Conservation (phyloP, 2,888 invertebrate genomes). For the Nezara viridula region DNA sequence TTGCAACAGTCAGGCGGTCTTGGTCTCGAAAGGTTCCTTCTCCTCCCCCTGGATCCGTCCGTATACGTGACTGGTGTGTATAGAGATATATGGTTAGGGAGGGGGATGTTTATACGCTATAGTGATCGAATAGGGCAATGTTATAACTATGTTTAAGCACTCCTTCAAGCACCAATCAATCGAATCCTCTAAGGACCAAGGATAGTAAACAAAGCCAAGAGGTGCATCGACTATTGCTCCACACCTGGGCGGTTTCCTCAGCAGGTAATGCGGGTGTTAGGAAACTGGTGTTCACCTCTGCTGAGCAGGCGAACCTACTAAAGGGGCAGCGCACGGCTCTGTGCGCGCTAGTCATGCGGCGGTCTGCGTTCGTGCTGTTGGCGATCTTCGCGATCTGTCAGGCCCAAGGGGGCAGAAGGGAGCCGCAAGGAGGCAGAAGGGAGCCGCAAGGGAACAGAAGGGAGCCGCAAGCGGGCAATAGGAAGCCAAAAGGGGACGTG, state of each 20-base stretch:
- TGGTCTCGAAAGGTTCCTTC: too few species aligned
- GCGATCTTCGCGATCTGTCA: background rate
- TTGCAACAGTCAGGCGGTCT: too few species aligned
- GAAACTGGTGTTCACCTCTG: background rate
- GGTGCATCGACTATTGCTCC: conserved; percentile 6
- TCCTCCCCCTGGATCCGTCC: too few species aligned
- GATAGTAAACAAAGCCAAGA: background rate
- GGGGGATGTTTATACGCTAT: too few species aligned
- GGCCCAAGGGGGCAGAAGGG: background rate
- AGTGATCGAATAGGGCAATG: too few species aligned
- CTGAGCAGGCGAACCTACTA: conserved; percentile 49
- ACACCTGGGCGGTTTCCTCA: background rate
- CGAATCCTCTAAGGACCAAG: too few species aligned
- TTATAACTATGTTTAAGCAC: too few species aligned
- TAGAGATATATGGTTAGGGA: too few species aligned
- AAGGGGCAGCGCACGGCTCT: background rate
- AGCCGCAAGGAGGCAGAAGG: background rate
- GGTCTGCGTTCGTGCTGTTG: background rate
- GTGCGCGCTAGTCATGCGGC: conserved; percentile 52
- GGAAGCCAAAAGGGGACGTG: conserved; percentile 60
- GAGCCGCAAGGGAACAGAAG: too few species aligned
- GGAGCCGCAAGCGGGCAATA: too few species aligned
- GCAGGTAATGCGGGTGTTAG: conserved; percentile 25
- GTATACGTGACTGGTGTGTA: too few species aligned
- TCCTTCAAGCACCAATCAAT: too few species aligned